Evolutionary conservation across 2,113 vertebrate species (phyloP), one percentile per base, ranked within the genome.

Genomic region (Nycticorax nycticorax): DNA sequence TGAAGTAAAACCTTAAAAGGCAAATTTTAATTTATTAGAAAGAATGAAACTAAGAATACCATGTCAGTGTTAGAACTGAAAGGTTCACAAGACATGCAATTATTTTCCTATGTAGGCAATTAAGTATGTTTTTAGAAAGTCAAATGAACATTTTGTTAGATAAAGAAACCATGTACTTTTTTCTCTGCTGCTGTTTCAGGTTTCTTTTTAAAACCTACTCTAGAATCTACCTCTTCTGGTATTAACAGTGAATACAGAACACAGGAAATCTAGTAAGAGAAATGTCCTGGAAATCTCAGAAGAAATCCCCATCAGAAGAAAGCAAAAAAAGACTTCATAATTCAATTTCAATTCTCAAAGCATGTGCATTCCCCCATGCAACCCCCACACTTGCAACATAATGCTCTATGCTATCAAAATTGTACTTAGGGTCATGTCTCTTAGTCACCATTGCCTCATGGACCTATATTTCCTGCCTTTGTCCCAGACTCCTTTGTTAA

Each of bases 81-180:
- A 92, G 30, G 10, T 80, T 95, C 78, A 83, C 50, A 93, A 79
- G 57, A 88, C 41, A 52, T 66, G 32, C 32, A 91, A 66, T 91
- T 91, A 92, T 77, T 91, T 86, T 88, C 28, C 55, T 77, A 11
- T 62, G 21, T 77, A 75, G 86, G 63, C 13, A 93, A 86, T 92
- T 83, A 93, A 81, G 14, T 55, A 74, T 35, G 23, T 27, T 85
- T 94, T 94, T 73, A 94, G 60, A 93, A 92, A 94, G 71, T 90
- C 24, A 95, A 94, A 94, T 57, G 12, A 88, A 94, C 6, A 62
- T 55, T 80, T 71, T 92, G 24, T 86, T 71, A 75, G 47, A 50
- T 41, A 86, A 83, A 92, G n/a, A 88, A 82, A 3, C 12, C 2
- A 67, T 77, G 20, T 26, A 59, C 8, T 48, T 68, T 78, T 89